phyloP scores from a whole-genome alignment of 2,113 vertebrate genomes.

The Ginglymostoma cirratum region DNA sequence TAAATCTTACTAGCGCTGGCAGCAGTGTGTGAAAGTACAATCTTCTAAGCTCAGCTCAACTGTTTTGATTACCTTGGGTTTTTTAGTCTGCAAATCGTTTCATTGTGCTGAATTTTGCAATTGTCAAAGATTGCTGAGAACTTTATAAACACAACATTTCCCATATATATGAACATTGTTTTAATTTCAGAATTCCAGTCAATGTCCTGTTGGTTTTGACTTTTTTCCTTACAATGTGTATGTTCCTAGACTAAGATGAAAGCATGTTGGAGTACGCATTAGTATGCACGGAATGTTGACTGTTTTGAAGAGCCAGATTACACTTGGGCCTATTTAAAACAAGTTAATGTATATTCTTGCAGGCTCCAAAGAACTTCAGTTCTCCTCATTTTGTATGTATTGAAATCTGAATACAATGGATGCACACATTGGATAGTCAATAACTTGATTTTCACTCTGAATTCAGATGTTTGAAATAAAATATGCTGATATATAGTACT shows the following conservation, averaged over 20 bases:
- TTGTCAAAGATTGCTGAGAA: not conserved
- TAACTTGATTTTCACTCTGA: not conserved
- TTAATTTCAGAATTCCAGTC: not conserved
- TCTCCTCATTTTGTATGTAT: not conserved
- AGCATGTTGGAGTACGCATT: not conserved
- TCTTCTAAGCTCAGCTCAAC: not conserved
- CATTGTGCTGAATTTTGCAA: not conserved
- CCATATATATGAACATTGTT: not conserved
- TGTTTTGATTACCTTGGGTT: not conserved
- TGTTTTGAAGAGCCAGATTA: not conserved
- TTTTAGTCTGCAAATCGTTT: not conserved
- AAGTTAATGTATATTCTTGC: not conserved
- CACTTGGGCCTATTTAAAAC: not conserved
- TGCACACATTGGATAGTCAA: not conserved
- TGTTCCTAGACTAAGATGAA: not conserved
- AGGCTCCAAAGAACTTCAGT: not conserved
- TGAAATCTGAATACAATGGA: not conserved
- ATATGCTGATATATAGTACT: not conserved
- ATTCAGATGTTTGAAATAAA: not conserved
- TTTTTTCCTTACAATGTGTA: not conserved
- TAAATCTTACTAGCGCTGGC: not conserved
- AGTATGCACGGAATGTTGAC: not conserved
- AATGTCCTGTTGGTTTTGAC: not conserved
- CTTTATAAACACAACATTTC: not conserved
- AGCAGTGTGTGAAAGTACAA: not conserved